phyloP scores from a whole-genome alignment of 2,113 vertebrate species.

The Pelecanoides urinatrix region DNA sequence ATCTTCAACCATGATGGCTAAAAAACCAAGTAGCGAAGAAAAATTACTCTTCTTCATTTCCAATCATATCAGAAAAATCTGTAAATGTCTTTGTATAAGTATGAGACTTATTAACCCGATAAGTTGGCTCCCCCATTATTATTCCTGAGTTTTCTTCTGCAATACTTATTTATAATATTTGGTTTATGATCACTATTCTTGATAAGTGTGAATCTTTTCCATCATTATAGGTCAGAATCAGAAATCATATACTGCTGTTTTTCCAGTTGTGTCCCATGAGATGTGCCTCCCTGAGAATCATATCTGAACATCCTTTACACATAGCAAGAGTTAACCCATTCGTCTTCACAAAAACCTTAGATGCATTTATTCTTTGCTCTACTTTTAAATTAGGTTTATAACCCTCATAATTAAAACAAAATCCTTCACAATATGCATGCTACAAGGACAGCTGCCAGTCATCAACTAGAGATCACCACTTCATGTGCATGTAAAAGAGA shows the following conservation, averaged over 20 bases:
- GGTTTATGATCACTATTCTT: background rate
- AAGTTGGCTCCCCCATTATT: fast-evolving
- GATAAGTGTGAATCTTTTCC: background rate
- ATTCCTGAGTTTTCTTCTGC: background rate
- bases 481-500: background rate
- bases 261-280: background rate
- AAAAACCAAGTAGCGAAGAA: background rate
- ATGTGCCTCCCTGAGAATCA: background rate
- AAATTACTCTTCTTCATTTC: background rate
- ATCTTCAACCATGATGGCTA: background rate
- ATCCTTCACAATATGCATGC: background rate
- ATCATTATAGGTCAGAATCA: background rate
- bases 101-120: background rate
- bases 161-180: background rate
- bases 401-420: background rate
- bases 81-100: background rate
- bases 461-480: background rate
- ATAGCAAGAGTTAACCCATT: background rate
- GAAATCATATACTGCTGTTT: background rate
- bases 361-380: background rate
- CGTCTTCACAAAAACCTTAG: background rate
- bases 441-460: background rate
- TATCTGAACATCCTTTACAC: background rate
- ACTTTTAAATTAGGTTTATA: background rate
- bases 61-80: background rate